phyloP scores from a whole-genome alignment of 2,113 vertebrate species.

The Notothenia coriiceps region DNA sequence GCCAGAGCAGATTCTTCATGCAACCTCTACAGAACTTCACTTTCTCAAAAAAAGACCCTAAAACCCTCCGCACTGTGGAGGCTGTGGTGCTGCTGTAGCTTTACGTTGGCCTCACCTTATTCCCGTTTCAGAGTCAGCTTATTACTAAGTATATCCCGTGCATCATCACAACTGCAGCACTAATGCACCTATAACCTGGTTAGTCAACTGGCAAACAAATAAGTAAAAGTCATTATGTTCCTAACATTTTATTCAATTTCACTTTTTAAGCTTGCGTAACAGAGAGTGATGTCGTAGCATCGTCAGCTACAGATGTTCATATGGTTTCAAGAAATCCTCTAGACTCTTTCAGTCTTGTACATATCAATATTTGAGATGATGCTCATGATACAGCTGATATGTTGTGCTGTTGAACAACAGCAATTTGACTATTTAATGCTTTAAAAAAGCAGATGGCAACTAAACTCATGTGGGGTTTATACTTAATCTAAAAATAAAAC shows the following conservation, averaged over 20 bases:
- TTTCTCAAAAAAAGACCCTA: not conserved
- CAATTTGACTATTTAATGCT: not conserved
- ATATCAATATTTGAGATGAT: no score
- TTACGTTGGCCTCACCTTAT: not conserved
- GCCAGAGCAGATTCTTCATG: slow-evolving; percentile 11
- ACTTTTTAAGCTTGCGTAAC: not conserved
- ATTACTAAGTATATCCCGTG: not conserved
- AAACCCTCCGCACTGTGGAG: not conserved
- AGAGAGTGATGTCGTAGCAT: no score
- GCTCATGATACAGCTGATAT: not conserved
- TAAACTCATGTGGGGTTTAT: not conserved
- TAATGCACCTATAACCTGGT: not conserved
- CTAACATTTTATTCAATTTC: not conserved
- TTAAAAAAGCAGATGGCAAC: not conserved
- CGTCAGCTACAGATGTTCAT: not conserved
- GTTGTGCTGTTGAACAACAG: not conserved
- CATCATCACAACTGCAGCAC: not conserved
- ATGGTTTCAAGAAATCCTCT: not conserved
- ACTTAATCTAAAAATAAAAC: not conserved
- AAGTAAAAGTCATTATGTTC: not conserved
- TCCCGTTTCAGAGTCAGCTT: not conserved
- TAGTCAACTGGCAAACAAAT: not conserved
- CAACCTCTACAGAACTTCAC: not conserved
- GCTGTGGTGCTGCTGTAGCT: not conserved
- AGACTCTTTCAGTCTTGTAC: no score